Percentiles rank a stretch among this genome's conserved stretches.
phyloP scores from a whole-genome alignment of 2,797 vertebrate species.

The Zalophus californianus region DNA sequence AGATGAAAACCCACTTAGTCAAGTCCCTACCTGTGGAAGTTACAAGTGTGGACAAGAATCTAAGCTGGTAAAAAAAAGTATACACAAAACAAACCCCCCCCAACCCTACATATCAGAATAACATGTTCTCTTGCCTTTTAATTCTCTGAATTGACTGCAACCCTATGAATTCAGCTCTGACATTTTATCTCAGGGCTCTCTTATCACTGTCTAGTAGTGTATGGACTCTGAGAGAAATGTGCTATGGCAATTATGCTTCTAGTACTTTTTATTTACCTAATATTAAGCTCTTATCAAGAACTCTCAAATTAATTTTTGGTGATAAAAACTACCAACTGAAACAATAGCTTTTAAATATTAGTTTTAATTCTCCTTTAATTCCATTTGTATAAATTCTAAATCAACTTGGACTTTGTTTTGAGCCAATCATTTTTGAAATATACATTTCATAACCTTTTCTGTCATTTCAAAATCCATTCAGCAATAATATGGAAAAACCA shows the following conservation, averaged over 20 bases:
- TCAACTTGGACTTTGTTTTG: conserved; percentile 6
- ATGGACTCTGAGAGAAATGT: neutral
- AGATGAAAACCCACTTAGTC: neutral
- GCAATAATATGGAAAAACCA: neutral
- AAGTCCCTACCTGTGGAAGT: neutral
- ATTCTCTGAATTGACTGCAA: neutral
- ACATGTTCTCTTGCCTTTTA: neutral
- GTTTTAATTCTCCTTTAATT: conserved; percentile 53
- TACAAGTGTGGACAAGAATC: neutral
- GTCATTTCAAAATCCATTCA: conserved; percentile 6
- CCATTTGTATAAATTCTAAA: conserved; percentile 37
- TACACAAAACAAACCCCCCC: neutral
- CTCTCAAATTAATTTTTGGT: neutral
- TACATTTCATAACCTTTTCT: conserved; percentile 29
- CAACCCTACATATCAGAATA: neutral
- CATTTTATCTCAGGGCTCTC: neutral
- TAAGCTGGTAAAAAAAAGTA: conserved; percentile 6
- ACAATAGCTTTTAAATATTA: conserved; percentile 34
- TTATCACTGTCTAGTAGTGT: neutral
- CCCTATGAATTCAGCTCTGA: neutral
- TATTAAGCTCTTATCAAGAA: neutral
- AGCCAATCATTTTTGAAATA: conserved; percentile 30
- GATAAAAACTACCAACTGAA: conserved; percentile 5
- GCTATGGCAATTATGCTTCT: neutral
- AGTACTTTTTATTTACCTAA: neutral